phyloP scores from a whole-genome alignment of 2,888 invertebrate species.

The Agrotis ipsilon region DNA sequence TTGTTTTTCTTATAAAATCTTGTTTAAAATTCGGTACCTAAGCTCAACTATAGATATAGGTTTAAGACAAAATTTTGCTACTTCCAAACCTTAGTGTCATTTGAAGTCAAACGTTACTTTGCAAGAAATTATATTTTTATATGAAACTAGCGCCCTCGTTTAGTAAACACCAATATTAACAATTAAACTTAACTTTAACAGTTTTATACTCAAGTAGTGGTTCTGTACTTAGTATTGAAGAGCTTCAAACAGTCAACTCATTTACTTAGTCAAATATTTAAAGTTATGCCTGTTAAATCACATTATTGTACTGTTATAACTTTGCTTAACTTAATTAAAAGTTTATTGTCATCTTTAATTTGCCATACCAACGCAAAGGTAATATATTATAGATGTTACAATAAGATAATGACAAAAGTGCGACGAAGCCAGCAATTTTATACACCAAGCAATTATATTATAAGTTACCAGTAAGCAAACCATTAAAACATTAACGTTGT shows the following conservation, averaged over 20 bases:
- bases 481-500: conserved; percentile 58
- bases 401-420: conserved; percentile 27
- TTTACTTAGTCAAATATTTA: conserved; percentile 56
- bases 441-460: conserved; percentile 56
- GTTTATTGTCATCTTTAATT: conserved; percentile 33
- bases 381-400: conserved; percentile 30
- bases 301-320: conserved; percentile 51
- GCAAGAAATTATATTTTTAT: conserved; percentile 57
- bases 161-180: conserved; percentile 17
- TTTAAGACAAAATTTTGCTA: conserved; percentile 44
- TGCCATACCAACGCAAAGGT: conserved; percentile 34
- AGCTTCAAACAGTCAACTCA: conserved; percentile 41
- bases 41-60: conserved; percentile 63
- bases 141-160: conserved; percentile 28
- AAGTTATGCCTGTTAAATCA: conserved; percentile 50
- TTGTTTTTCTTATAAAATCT: conserved; percentile 2
- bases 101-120: conserved; percentile 42
- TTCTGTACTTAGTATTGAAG: conserved; percentile 30
- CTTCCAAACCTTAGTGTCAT: conserved; percentile 28
- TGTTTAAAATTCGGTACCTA: conserved; percentile 24
- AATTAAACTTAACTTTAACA: conserved; percentile 21
- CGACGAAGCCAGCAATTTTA: conserved; percentile 47
- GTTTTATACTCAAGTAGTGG: conserved; percentile 38
- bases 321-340: conserved; percentile 44
- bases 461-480: conserved; percentile 62